Conservation (phyloP, 2,797 vertebrate genomes). For the Columba guinea region DNA sequence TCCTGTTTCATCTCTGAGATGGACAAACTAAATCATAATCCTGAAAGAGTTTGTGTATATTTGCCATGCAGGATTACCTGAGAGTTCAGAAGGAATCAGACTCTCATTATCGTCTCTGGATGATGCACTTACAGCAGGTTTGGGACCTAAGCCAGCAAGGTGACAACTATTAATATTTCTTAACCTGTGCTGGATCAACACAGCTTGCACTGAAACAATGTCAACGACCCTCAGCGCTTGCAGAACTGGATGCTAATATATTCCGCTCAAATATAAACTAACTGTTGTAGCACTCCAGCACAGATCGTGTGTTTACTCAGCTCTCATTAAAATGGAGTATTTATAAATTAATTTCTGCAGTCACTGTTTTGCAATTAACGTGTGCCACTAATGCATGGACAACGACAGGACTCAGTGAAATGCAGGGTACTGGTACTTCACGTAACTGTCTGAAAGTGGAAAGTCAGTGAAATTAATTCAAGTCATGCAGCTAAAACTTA, state of each 20-base stretch:
- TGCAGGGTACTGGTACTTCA: not conserved
- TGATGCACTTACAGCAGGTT: not conserved
- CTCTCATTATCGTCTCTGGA: not conserved
- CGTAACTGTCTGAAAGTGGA: not conserved
- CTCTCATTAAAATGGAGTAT: not conserved
- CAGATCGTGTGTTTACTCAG: not conserved
- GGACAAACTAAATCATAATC: too few species aligned
- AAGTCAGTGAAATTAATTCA: not conserved
- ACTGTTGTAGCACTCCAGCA: not conserved
- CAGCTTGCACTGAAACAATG: not conserved
- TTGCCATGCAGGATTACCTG: too few species aligned
- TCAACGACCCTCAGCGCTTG: not conserved
- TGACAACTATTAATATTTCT: not conserved
- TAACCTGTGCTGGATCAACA: not conserved
- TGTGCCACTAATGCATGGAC: not conserved
- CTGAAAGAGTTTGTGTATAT: too few species aligned
- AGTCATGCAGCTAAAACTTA: not conserved
- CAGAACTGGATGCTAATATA: not conserved
- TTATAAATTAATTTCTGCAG: not conserved
- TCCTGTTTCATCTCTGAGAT: too few species aligned
- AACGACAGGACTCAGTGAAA: not conserved
- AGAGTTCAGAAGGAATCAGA: too few species aligned
- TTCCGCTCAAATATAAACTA: not conserved
- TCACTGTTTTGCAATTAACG: not conserved
- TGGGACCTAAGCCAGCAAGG: not conserved